These are phyloP conservation scores for Archivesica marissinica DNA, from an alignment of 1,140 invertebrate genomes.

Conservation along the genomic window DNA sequence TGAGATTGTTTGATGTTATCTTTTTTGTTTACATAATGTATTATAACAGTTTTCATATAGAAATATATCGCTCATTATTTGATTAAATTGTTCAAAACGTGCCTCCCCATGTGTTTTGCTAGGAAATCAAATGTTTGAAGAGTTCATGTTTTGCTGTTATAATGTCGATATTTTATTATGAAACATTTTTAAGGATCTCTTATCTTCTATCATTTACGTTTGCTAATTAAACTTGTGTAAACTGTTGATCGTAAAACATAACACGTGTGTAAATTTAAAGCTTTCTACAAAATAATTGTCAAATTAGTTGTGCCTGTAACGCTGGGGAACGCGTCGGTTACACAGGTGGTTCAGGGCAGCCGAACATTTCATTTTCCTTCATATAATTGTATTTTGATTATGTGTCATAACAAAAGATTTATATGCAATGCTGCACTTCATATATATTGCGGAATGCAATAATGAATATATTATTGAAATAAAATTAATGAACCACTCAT, in stretches of 20 bases:
- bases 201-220: constrained; percentile 36
- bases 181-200: constrained; percentile 39
- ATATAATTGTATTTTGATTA: constrained; percentile 11
- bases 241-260: constrained; percentile 25
- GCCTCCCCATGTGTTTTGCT: constrained; percentile 39
- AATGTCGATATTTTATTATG: constrained; percentile 53
- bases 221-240: constrained; percentile 59
- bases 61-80: constrained; percentile 54
- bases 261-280: constrained; percentile 55
- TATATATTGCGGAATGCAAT: neutral
- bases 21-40: constrained; percentile 41
- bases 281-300: constrained; percentile 18
- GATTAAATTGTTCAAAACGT: constrained; percentile 37
- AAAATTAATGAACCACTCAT: constrained; percentile 11
- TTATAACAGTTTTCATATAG: constrained; percentile 43
- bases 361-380: neutral
- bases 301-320: constrained; percentile 5
- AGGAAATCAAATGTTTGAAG: constrained; percentile 55
- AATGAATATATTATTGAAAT: constrained; percentile 5
- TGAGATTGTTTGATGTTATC: constrained; percentile 36
- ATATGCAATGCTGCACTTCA: neutral
- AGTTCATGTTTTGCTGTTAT: constrained; percentile 29
- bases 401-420: constrained; percentile 1
- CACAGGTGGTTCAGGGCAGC: constrained; percentile 22
- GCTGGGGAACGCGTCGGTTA: neutral